Percentiles rank a stretch among this genome's conserved stretches.
Evolutionary conservation across 2,797 vertebrate genomes (phyloP).

Genomic region (Falco rusticolus): DNA sequence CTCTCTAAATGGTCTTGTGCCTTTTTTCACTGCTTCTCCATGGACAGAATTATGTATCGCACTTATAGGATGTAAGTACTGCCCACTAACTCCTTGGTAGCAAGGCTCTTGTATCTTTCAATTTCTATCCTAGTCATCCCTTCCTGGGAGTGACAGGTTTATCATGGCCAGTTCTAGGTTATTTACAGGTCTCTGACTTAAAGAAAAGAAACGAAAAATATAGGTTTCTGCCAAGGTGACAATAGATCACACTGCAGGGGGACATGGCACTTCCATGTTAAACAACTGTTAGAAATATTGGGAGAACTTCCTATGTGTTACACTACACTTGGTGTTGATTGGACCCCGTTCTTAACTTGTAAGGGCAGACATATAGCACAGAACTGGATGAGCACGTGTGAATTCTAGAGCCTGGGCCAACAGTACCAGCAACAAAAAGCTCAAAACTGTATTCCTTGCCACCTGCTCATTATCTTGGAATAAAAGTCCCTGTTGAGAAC

Average conservation of each 20-base stretch:
- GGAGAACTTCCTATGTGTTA: neutral
- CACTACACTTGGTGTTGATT: neutral
- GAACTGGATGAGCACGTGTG: neutral
- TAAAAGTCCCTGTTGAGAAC: neutral
- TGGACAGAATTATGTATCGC: slow-evolving; percentile 99
- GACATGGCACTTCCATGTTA: neutral
- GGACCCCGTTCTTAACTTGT: neutral
- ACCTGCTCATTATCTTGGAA: neutral
- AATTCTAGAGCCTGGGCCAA: neutral
- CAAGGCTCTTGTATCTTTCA: slow-evolving; percentile 71
- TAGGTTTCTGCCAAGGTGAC: neutral
- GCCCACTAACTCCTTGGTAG: slow-evolving; percentile 79
- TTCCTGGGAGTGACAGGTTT: slow-evolving; percentile 36
- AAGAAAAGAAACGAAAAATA: neutral
- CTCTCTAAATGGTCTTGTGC: slow-evolving; percentile 89
- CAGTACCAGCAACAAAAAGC: neutral
- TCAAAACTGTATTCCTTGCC: neutral
- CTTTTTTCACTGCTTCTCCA: slow-evolving; percentile 92
- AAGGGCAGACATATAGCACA: neutral
- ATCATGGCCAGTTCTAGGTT: neutral
- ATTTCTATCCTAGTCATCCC: slow-evolving; percentile 63
- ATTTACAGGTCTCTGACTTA: neutral
- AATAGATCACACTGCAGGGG: neutral
- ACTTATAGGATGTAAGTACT: slow-evolving; percentile 99
- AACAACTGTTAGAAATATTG: neutral